phyloP scores from a whole-genome alignment of 2,113 vertebrate species.

The rat (Rattus norvegicus) region DNA sequence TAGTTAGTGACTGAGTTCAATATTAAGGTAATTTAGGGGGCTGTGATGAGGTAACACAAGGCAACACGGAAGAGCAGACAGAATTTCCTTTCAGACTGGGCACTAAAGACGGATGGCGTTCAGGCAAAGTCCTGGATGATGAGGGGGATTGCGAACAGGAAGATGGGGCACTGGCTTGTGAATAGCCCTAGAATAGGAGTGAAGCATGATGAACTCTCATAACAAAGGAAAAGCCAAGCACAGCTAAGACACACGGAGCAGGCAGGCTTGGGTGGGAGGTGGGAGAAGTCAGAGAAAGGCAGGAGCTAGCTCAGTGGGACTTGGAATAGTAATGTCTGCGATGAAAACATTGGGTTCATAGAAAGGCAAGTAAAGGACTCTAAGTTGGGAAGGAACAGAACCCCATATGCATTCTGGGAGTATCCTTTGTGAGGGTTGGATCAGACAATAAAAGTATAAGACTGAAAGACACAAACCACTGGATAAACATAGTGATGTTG shows the following conservation, averaged over 20 bases:
- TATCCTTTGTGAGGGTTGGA: neutral
- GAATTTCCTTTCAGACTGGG: neutral
- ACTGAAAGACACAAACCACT: neutral
- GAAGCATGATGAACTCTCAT: neutral
- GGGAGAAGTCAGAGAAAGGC: neutral
- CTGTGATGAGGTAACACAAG: neutral
- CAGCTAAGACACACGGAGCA: neutral
- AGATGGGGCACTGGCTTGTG: neutral
- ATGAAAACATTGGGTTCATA: neutral
- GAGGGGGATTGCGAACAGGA: neutral
- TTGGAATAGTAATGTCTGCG: neutral
- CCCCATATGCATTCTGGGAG: neutral
- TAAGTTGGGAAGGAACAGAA: neutral
- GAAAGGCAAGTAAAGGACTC: neutral
- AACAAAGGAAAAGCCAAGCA: neutral
- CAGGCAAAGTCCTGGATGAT: neutral
- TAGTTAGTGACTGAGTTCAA: neutral
- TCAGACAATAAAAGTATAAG: slow-evolving; percentile 22
- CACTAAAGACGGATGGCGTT: neutral
- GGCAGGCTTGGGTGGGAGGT: neutral
- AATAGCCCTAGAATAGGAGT: neutral
- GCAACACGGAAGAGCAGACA: neutral
- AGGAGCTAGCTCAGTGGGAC: neutral
- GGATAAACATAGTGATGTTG: neutral
- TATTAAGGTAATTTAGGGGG: neutral